These are phyloP conservation scores for Orchestes rusci DNA, from an alignment of 2,888 invertebrate genomes.

Conservation along the genomic window DNA sequence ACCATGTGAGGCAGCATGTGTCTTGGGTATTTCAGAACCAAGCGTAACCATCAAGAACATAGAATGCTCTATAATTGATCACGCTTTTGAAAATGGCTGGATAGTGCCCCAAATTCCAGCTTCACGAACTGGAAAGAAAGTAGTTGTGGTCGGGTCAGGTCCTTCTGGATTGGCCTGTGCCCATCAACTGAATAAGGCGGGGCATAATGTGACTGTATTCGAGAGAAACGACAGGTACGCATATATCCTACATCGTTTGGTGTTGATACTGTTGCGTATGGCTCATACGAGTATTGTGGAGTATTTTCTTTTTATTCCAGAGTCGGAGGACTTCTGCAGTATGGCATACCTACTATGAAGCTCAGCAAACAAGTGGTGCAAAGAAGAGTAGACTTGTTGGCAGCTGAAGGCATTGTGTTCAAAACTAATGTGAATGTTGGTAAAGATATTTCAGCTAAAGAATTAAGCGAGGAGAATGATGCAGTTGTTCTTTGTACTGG, in stretches of 20 bases:
- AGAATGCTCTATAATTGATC: constrained; percentile 97
- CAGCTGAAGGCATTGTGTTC: constrained; percentile 79
- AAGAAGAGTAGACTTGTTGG: constrained; percentile 76
- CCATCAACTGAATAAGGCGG: constrained; percentile 94
- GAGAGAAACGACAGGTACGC: constrained; percentile 83
- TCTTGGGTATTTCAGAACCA: constrained; percentile 81
- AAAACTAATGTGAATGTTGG: constrained; percentile 88
- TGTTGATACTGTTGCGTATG: too few species aligned
- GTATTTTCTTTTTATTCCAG: too few species aligned
- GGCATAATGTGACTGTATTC: constrained; percentile 93
- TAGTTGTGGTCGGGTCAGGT: constrained; percentile 79
- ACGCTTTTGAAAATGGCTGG: constrained; percentile 93
- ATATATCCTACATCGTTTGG: too few species aligned
- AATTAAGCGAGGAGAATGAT: constrained; percentile 61
- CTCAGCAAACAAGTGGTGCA: constrained; percentile 90
- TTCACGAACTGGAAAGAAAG: constrained; percentile 36
- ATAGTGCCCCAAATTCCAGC: constrained; percentile 44
- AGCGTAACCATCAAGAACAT: constrained; percentile 99
- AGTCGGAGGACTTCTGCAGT: constrained; percentile 84
- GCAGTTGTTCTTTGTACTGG: constrained; percentile 88
- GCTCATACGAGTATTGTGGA: too few species aligned
- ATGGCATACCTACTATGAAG: constrained; percentile 99
- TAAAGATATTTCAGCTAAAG: constrained; percentile 76
- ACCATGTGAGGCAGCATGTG: constrained; percentile 98
- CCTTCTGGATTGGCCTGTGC: constrained; percentile 94